Percentiles rank a stretch among this genome's conserved stretches.
Conservation (phyloP, 2,113 vertebrate species). For the Leiothrix lutea region DNA sequence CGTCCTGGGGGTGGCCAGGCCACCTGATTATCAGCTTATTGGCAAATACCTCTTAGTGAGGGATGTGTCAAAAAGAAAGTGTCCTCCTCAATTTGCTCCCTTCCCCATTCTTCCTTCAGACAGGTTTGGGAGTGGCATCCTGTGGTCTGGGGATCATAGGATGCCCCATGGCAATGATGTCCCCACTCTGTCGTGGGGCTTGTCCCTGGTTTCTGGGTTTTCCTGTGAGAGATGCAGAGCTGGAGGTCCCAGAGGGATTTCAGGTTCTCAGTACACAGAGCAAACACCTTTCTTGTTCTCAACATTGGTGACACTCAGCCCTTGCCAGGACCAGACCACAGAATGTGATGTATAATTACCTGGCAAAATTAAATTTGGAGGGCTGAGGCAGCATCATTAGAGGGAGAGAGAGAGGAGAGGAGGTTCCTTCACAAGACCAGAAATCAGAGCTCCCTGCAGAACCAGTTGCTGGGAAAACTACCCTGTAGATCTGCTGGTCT, state of each 20-base stretch:
- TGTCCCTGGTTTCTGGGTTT: neutral
- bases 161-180: neutral
- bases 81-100: neutral
- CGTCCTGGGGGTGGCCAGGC: conserved; percentile 39
- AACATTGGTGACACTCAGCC: neutral
- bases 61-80: conserved; percentile 26
- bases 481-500: neutral
- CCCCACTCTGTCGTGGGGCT: neutral
- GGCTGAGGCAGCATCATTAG: neutral
- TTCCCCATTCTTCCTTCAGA: neutral
- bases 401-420: neutral
- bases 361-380: conserved; percentile 51
- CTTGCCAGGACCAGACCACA: neutral
- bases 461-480: neutral
- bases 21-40: conserved; percentile 75
- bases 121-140: neutral
- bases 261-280: neutral
- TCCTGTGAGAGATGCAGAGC: neutral
- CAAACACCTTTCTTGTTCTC: neutral
- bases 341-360: neutral
- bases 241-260: neutral
- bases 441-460: neutral
- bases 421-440: neutral
- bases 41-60: conserved; percentile 54
- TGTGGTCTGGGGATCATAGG: neutral